A percentile compares a stretch with the other conserved stretches of the same genome.
Evolutionary conservation across 2,113 vertebrate genomes (phyloP).

Genomic region (Rhegmatorhina hoffmannsi): DNA sequence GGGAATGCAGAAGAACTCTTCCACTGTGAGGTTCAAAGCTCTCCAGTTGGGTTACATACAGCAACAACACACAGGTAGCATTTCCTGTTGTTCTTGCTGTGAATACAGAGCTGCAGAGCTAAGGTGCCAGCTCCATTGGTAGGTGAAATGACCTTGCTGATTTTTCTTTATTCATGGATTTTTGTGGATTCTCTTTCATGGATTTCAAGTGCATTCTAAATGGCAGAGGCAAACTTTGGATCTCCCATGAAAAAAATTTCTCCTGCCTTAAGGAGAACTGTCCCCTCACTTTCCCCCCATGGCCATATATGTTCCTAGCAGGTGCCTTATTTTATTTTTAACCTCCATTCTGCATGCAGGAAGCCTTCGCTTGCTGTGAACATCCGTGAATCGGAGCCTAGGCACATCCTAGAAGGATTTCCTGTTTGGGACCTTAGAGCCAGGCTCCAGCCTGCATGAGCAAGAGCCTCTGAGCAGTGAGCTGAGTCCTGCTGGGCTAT

Average conservation of each 20-base stretch:
- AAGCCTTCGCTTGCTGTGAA: constrained; percentile 32
- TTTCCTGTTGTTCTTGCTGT: neutral
- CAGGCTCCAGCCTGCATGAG: neutral
- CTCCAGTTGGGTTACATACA: neutral
- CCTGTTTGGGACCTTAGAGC: constrained; percentile 29
- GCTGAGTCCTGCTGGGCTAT: neutral
- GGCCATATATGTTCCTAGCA: neutral
- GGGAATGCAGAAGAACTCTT: neutral
- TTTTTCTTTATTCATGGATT: neutral
- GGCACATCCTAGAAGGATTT: constrained; percentile 52
- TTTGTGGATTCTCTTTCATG: neutral
- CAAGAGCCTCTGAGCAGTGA: neutral
- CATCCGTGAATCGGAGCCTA: neutral
- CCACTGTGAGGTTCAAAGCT: neutral
- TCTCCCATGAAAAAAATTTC: neutral
- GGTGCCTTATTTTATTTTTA: constrained; percentile 59
- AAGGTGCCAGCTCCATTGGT: neutral
- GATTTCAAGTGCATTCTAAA: neutral
- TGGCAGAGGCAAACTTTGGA: neutral
- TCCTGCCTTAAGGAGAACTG: neutral
- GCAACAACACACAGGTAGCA: neutral
- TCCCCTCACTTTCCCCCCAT: no score
- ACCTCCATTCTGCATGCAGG: neutral
- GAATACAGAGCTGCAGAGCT: neutral
- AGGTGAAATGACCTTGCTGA: neutral